Conservation (phyloP, 2,888 invertebrate genomes). For the Busseola fusca region DNA sequence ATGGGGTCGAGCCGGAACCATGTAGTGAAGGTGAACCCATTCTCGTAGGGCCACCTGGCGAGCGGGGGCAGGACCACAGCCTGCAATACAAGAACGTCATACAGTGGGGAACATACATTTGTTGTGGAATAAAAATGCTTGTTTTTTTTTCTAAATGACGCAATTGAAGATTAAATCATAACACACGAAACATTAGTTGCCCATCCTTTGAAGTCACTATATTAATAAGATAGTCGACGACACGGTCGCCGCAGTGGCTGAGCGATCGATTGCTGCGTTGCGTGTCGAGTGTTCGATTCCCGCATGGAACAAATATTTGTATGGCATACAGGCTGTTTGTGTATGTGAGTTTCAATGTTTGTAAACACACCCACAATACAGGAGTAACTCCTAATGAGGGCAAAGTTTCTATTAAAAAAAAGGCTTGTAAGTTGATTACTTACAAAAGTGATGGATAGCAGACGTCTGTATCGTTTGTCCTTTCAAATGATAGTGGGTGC, state of each 20-base stretch:
- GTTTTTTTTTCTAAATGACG: background rate
- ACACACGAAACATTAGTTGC: background rate
- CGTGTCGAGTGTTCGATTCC: too few relatives aligned
- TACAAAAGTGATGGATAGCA: background rate
- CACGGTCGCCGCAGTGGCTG: too few relatives aligned
- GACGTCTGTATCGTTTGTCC: background rate
- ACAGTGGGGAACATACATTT: background rate
- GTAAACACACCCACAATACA: too few relatives aligned
- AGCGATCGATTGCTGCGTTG: too few relatives aligned
- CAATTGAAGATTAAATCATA: background rate
- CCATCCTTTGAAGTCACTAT: background rate
- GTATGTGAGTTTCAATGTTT: too few relatives aligned
- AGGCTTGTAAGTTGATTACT: background rate
- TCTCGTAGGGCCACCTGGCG: constrained; percentile 99
- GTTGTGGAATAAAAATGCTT: background rate
- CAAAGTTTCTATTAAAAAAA: too few relatives aligned
- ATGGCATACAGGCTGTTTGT: too few relatives aligned
- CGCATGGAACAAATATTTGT: too few relatives aligned
- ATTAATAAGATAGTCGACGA: too few relatives aligned
- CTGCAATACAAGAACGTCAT: constrained; percentile 88
- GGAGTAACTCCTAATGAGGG: too few relatives aligned
- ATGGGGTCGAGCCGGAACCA: constrained; percentile 99
- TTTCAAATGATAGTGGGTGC: background rate
- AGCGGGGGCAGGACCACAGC: constrained; percentile 99
- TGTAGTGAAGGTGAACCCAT: constrained; percentile 99